Conservation (phyloP, 2,113 vertebrate species). For the Verasper variegatus region DNA sequence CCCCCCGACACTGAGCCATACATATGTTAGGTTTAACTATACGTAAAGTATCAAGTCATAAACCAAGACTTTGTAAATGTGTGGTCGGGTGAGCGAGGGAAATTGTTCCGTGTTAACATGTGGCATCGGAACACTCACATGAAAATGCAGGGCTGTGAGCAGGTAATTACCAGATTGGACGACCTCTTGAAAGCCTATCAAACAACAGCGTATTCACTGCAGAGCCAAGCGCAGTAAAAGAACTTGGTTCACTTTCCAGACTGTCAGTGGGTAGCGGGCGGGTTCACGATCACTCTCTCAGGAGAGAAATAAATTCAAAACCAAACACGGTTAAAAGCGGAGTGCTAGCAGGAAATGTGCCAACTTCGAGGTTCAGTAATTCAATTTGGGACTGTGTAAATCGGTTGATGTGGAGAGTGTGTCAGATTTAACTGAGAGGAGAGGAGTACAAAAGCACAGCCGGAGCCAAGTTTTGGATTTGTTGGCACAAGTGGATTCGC, state of each 20-base stretch:
- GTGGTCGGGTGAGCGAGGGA: not conserved
- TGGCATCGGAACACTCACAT: slow-evolving; percentile 10
- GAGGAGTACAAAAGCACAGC: slow-evolving; percentile 55
- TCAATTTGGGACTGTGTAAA: slow-evolving; percentile 71
- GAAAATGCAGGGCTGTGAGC: slow-evolving; percentile 27
- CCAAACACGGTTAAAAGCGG: slow-evolving; percentile 57
- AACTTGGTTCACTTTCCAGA: slow-evolving; percentile 47
- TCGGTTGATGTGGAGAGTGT: slow-evolving; percentile 62
- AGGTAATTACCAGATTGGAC: slow-evolving; percentile 42
- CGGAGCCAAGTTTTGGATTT: slow-evolving; percentile 65
- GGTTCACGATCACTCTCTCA: slow-evolving; percentile 44
- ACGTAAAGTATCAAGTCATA: not conserved
- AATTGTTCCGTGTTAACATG: not conserved
- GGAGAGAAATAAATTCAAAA: slow-evolving; percentile 59
- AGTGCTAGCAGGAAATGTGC: slow-evolving; percentile 60
- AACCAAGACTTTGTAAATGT: not conserved
- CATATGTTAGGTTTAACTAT: too few species aligned
- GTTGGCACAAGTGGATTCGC: slow-evolving; percentile 46
- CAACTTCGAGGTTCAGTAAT: slow-evolving; percentile 62
- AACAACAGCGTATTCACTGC: slow-evolving; percentile 39
- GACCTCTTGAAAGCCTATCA: slow-evolving; percentile 53
- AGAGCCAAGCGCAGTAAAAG: slow-evolving; percentile 41
- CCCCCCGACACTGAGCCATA: too few species aligned
- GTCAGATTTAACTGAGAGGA: slow-evolving; percentile 64
- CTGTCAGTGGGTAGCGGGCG: slow-evolving; percentile 52